Conservation (phyloP, 2,113 vertebrate species). For the Pseudois nayaur region DNA sequence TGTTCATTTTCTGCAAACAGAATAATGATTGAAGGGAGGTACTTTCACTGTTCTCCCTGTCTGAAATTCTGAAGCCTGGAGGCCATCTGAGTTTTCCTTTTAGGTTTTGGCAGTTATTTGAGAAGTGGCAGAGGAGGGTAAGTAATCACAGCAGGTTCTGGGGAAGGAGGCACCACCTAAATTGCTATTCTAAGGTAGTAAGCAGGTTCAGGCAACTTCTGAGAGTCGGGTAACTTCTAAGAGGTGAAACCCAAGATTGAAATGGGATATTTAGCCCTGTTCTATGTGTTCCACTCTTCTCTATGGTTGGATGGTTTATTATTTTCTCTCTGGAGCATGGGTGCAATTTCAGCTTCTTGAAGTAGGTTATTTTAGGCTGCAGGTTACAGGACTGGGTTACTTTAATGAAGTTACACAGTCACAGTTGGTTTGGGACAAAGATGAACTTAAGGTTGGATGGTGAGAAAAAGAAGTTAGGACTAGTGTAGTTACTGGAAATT, state of each 20-base stretch:
- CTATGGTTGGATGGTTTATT: not conserved
- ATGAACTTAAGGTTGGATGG: not conserved
- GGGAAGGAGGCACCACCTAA: not conserved
- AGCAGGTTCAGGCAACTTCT: not conserved
- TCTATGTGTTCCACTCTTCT: not conserved
- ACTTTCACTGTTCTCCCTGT: not conserved
- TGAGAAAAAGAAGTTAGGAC: not conserved
- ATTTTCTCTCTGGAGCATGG: not conserved
- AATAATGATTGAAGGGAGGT: conserved; percentile 4
- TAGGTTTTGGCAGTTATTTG: conserved; percentile 34
- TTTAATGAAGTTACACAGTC: not conserved
- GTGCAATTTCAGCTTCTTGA: not conserved
- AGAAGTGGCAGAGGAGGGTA: not conserved
- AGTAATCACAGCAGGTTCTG: not conserved
- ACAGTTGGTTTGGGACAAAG: not conserved
- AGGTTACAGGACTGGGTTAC: not conserved
- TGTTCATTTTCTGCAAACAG: conserved; percentile 31
- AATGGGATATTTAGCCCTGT: not conserved
- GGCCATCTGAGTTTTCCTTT: conserved; percentile 13
- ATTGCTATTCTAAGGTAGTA: conserved; percentile 21
- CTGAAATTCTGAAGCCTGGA: conserved; percentile 27
- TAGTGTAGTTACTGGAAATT: not conserved
- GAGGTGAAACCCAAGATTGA: not conserved
- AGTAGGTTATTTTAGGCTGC: not conserved
- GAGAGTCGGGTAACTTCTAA: not conserved